Percentiles rank a stretch among this genome's conserved stretches.
Conservation (phyloP, 2,888 invertebrate genomes). For the Rambutsinella grinnellia region DNA sequence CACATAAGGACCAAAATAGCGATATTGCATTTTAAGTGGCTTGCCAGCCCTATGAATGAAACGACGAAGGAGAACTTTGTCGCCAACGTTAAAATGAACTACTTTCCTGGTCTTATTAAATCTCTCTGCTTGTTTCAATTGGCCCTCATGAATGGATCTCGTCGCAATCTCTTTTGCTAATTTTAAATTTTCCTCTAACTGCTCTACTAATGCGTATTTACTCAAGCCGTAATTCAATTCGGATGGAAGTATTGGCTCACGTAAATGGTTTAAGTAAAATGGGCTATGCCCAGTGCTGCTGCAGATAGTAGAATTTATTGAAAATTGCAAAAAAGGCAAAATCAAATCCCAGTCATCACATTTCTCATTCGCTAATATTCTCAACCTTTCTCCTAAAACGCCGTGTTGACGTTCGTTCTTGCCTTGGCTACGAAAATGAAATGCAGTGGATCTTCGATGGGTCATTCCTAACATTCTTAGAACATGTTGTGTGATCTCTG, state of each 20-base stretch:
- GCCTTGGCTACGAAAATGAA: slow-evolving; percentile 1
- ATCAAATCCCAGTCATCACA: slow-evolving; percentile 11
- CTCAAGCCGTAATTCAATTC: background rate
- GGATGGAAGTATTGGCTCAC: background rate
- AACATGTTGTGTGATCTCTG: background rate
- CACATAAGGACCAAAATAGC: background rate
- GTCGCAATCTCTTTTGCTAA: slow-evolving; percentile 2
- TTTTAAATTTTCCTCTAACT: background rate
- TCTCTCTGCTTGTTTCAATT: background rate
- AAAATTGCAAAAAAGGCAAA: background rate
- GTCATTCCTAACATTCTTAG: background rate
- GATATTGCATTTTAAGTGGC: background rate
- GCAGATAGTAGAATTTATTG: background rate
- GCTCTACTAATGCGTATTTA: background rate
- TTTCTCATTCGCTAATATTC: background rate
- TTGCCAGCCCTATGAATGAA: background rate
- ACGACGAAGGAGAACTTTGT: background rate
- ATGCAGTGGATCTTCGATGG: background rate
- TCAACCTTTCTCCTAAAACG: background rate
- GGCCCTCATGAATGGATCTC: background rate
- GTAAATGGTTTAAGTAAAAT: slow-evolving; percentile 3
- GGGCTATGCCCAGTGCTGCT: background rate
- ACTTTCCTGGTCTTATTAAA: background rate
- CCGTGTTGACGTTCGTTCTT: slow-evolving; percentile 9
- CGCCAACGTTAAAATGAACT: background rate